Percentiles rank a stretch among this genome's conserved stretches.
These are phyloP conservation scores for Petrocephalus sullivani DNA, from an alignment of 2,797 vertebrate species.

Conservation along the genomic window DNA sequence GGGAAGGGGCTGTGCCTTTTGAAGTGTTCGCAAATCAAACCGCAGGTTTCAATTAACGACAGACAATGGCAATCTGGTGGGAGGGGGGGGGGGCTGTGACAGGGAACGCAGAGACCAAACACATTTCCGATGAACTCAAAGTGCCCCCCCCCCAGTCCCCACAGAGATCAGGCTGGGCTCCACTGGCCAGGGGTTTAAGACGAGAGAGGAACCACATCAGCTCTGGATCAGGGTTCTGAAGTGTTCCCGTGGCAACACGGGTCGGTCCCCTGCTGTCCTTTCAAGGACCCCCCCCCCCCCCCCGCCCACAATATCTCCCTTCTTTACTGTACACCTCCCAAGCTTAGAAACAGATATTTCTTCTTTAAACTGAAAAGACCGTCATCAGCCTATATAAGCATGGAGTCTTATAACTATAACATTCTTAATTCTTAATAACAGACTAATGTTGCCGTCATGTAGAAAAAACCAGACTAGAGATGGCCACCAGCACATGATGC, in stretches of 20 bases:
- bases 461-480: neutral
- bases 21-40: constrained; percentile 58
- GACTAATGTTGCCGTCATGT: neutral
- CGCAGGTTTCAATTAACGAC: constrained; percentile 59
- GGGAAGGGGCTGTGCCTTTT: constrained; percentile 53
- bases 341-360: neutral
- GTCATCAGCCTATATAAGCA: neutral
- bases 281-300: neutral
- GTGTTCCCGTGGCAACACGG: neutral
- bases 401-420: neutral
- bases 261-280: neutral
- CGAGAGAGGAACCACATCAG: neutral
- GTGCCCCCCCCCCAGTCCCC: constrained; percentile 16
- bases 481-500: too few relatives aligned
- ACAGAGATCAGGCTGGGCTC: neutral
- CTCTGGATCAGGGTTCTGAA: neutral
- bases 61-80: constrained; percentile 49
- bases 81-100: constrained; percentile 22
- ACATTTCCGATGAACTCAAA: constrained; percentile 35
- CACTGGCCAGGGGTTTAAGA: neutral
- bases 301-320: neutral
- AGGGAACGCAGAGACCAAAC: constrained; percentile 20
- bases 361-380: neutral
- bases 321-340: neutral
- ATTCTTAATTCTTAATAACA: neutral